These are phyloP conservation scores for Glyphotaelius pellucidus DNA, from an alignment of 2,888 invertebrate species.

Conservation along the genomic window DNA sequence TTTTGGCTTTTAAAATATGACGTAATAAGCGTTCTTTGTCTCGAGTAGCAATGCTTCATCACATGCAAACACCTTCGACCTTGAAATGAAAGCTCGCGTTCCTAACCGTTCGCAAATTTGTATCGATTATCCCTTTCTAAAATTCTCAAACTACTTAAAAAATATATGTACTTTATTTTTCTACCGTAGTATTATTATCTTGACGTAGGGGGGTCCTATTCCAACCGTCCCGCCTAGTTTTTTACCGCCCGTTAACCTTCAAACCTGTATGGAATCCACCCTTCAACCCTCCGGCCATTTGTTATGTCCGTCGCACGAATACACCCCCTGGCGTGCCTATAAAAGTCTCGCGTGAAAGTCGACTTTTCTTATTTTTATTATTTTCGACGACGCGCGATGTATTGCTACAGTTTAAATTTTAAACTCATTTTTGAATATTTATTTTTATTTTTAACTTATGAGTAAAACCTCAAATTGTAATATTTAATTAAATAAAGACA, in stretches of 20 bases:
- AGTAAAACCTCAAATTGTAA: too few relatives aligned
- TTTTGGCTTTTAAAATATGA: too few relatives aligned
- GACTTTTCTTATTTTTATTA: not conserved
- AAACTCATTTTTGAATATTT: not conserved
- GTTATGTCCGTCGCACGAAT: not conserved
- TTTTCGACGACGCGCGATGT: not conserved
- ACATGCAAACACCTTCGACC: not conserved
- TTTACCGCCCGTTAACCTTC: not conserved
- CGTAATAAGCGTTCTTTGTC: too few relatives aligned
- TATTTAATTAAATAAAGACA: too few relatives aligned
- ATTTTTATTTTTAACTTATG: too few relatives aligned
- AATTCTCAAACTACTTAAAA: not conserved
- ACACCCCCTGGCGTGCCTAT: not conserved
- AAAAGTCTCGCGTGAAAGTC: not conserved
- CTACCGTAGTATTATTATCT: not conserved
- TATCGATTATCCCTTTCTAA: not conserved
- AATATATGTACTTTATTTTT: not conserved
- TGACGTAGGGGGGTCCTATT: not conserved
- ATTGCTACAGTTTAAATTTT: not conserved
- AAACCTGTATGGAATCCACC: constrained; percentile 2
- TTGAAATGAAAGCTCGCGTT: not conserved
- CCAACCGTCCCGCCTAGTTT: not conserved
- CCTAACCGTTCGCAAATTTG: not conserved
- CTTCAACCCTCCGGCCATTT: not conserved
- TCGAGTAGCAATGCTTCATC: not conserved